Base-by-base conservation (phyloP, 1,140 invertebrate species). In the Neelides sp. region DNA sequence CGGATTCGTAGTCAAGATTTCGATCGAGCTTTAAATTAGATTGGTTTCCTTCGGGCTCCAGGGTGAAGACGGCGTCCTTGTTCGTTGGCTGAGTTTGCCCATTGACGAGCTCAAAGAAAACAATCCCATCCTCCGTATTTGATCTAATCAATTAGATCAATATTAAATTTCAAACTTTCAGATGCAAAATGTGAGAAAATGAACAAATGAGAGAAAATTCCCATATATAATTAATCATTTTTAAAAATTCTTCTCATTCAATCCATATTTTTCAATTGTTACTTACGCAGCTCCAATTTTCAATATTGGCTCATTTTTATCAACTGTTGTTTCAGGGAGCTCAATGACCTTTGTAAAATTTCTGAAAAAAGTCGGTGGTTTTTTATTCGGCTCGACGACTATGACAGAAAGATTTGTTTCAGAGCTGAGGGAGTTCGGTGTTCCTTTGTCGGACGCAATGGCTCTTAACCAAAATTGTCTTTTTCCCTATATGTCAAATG, bases 311-410 rank as follows among this genome's bases (percentile, higher is more conserved):
- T 68, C 67, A 15, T 75, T 73, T 59, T 77, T 85, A 65, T 85
- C 74, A 13, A 68, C 75, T 42, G 78, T 77, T 67, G 82, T 80
- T 69, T 90, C 86, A 51, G 72, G 72, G 23, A 90, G 68, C 52
- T 68, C 68, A 50, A 87, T 80, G 46, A 75, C 73, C 4, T 71
- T 42, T 12, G 74, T 73, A 48, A 73, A 68, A 3, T 61, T 60
- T 50, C 74, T 69, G 39, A 75, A 71, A 60, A 85, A 85, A 34
- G 70, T 73, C 37, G 89, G 89, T 35, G 85, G 79, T 67, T 89
- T 87, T 66, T 87, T 89, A 63, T 85, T 79, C 1, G 85, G 85
- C 62, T 86, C 84, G 1, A 90, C 83, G 17, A 92, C 84, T 52
- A 77, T 74, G 55, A 93, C 85, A 54, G 80, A 75, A 52, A 92